These are phyloP conservation scores for Athene noctua DNA, from an alignment of 2,113 vertebrate genomes.

Conservation along the genomic window DNA sequence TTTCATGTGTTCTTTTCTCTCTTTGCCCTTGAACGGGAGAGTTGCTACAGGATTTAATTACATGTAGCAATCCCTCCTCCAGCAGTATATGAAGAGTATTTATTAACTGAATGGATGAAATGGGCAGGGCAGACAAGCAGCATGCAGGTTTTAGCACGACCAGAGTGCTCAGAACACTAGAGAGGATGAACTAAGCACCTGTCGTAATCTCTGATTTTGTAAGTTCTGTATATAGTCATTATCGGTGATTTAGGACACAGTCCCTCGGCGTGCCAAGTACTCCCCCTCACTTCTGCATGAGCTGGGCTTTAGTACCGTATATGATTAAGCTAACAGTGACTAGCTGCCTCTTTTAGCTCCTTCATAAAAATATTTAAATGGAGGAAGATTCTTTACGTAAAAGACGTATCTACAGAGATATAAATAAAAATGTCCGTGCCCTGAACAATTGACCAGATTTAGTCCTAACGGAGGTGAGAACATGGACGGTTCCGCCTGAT, in stretches of 20 bases:
- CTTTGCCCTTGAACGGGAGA: neutral
- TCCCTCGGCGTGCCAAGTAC: neutral
- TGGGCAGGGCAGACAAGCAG: constrained; percentile 15
- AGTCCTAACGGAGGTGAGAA: neutral
- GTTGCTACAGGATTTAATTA: neutral
- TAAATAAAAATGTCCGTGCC: neutral
- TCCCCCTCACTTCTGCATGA: neutral
- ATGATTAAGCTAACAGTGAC: neutral
- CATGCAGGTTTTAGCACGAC: constrained; percentile 53
- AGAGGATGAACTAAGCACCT: constrained; percentile 20
- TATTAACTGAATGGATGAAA: neutral
- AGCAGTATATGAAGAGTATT: neutral
- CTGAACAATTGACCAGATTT: neutral
- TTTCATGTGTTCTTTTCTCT: neutral
- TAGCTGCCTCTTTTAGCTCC: neutral
- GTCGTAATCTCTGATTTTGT: constrained; percentile 32
- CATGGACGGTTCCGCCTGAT: neutral
- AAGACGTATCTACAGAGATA: neutral
- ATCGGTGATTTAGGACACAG: neutral
- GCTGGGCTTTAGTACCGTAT: neutral
- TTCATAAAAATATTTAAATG: neutral
- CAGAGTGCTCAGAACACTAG: neutral
- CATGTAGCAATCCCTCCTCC: constrained; percentile 23
- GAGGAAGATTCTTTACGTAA: neutral
- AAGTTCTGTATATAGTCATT: neutral